Evolutionary conservation across 2,797 vertebrate species (phyloP), one percentile per base, ranked within the genome.

Genomic region (Tauraco hartlaubi): DNA sequence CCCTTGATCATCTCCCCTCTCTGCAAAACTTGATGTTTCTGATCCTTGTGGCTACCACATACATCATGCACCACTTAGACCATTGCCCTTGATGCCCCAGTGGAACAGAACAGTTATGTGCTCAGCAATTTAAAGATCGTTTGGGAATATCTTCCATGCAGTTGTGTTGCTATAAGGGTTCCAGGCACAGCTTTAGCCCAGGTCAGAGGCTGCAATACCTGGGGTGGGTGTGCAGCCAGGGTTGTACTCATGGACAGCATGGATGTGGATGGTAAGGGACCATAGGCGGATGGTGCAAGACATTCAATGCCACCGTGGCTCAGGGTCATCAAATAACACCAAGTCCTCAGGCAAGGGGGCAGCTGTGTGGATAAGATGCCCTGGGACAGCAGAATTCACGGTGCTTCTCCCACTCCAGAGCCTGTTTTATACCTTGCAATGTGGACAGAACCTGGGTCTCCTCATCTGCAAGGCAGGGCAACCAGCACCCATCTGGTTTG

Each of bases 1-100:
- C 31, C 20, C 3, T 58, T 20, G 52, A 28, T 31, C 35, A 7
- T 44, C 49, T 49, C 63, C 25, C 5, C 3, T 9, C 12, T 56
- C 44, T n/a, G 9, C 16, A 61, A 28, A 44, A 26, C 8, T 46
- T 5, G 13, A 5, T 15, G 18, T 5, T 76, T 37, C 55, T 51
- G 61, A 68, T 18, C 39, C 35, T 28, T 5, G 5, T 59, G 44
- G 17, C 5, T 52, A 33, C 28, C 28, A 67, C 15, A 3, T 5
- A 28, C 5, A 4, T 54, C 48, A 20, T 4, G 28, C 35, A 9
- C 49, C 46, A 11, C 0, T 0, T 4, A 39, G 18, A 37, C 28
- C 54, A 8, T 33, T 9, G 20, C 35, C 15, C 33, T 48, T 15
- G 10, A 25, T 62, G 25, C 3, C 16, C 5, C 11, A 26, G 9